Evolutionary conservation across 2,888 invertebrate genomes (phyloP), one percentile per base, ranked within the genome.

Genomic region (Leptopterna dolabrata): DNA sequence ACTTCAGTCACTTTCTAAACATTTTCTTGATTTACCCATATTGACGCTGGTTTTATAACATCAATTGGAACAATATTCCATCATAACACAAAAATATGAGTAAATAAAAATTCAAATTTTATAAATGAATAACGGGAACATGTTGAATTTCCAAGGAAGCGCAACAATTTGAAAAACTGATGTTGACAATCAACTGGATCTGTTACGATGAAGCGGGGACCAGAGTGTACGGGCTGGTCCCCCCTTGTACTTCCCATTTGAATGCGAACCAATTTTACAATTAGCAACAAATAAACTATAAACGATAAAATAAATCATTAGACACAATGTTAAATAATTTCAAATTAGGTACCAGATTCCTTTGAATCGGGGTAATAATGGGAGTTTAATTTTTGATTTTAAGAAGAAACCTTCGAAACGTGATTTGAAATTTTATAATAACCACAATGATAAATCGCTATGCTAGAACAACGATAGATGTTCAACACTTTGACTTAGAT

Each of bases 201-300:
- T 24, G n/a, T 63, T 63, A 63, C 63, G 27, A 13, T 24, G 24
- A 55, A 63, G 63, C 63, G 73, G 36, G 19, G 13, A 76, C 19
- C 73, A 76, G 73, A 76, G 73, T 76, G 73, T 76, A 76, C 73
- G 73, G 14, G 41, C 36, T 76, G 73, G 19, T 76, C 13, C 13
- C 19, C 73, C 9, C n/a, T 76, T 19, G 1, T 29, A 41, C 36
- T 36, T 19, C 14, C 41, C 73, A 63, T 24, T 24, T 24, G 24
- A 63, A 63, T 9, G 63, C 19, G 24, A n/a, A 24, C 24, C 63
- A 63, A 63, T 63, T 63, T 36, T 36, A 36, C 36, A 36, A 36
- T 2, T 4, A 36, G 36, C 36, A n/a, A n/a, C 36, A 36, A 36
- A 36, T 36, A 7, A 36, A 36, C 36, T 36, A 7, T 36, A 36